Percentiles rank a stretch among this genome's conserved stretches.
These are phyloP conservation scores for Melangyna quadrimaculata DNA, from an alignment of 2,888 invertebrate genomes.

Conservation along the genomic window DNA sequence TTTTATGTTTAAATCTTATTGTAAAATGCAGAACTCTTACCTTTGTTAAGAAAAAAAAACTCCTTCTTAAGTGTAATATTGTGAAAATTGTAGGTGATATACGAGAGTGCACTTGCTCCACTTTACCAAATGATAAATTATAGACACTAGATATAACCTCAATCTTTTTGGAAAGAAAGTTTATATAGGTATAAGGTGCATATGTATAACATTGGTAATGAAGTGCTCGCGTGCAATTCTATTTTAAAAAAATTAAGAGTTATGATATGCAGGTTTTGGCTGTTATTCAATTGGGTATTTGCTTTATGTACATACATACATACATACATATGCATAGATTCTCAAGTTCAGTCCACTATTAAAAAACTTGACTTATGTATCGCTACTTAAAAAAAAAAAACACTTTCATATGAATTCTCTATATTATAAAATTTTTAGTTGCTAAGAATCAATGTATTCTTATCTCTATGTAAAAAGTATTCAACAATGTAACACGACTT, in stretches of 20 bases:
- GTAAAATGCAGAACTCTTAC: not conserved
- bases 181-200: too few species aligned
- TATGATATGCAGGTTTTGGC: conserved; percentile 24
- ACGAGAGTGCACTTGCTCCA: conserved; percentile 53
- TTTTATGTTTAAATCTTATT: not conserved
- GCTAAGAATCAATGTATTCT: too few species aligned
- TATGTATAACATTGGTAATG: conserved; percentile 23
- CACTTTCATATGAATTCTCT: too few species aligned
- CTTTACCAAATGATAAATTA: conserved; percentile 61
- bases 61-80: not conserved
- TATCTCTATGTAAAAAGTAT: too few species aligned
- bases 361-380: too few species aligned
- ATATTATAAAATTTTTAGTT: too few species aligned
- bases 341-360: too few species aligned
- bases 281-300: not conserved
- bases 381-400: too few species aligned
- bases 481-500: too few species aligned
- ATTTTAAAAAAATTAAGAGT: not conserved
- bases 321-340: too few species aligned
- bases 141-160: too few species aligned
- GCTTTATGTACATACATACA: too few species aligned
- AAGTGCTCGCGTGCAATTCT: conserved; percentile 31
- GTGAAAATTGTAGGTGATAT: conserved; percentile 34
- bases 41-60: not conserved
- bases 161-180: not conserved